Conservation (phyloP, 2,888 invertebrate species). For the Hemicrepidius hirtus region DNA sequence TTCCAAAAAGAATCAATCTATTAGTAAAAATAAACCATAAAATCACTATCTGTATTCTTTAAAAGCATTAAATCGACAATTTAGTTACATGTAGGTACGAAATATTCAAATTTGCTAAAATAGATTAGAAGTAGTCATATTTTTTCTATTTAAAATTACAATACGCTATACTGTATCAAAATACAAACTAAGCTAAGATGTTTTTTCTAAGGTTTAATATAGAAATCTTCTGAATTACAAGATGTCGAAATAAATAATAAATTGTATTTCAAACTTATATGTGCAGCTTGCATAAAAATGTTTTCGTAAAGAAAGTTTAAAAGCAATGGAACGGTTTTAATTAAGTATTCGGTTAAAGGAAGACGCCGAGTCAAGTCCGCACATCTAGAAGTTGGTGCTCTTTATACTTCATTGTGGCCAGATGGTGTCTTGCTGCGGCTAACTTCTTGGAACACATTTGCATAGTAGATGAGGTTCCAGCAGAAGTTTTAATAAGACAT, state of each 20-base stretch:
- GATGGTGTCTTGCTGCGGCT: slow-evolving; percentile 71
- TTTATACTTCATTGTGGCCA: slow-evolving; percentile 77
- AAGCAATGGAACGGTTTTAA: slow-evolving; percentile 57
- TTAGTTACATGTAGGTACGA: too few relatives aligned
- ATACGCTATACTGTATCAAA: too few relatives aligned
- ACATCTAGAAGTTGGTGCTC: slow-evolving; percentile 68
- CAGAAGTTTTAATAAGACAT: slow-evolving; percentile 53
- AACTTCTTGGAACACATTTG: slow-evolving; percentile 71
- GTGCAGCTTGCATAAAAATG: background rate
- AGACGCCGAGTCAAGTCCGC: slow-evolving; percentile 59
- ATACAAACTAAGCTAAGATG: too few relatives aligned
- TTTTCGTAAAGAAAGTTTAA: slow-evolving; percentile 23
- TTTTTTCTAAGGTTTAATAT: too few relatives aligned
- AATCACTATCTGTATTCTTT: too few relatives aligned
- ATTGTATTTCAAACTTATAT: background rate
- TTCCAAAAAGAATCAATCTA: background rate
- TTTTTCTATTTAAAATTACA: too few relatives aligned
- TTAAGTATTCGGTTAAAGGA: slow-evolving; percentile 64
- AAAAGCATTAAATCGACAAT: too few relatives aligned
- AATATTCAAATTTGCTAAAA: too few relatives aligned
- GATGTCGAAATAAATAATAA: too few relatives aligned
- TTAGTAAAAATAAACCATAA: background rate
- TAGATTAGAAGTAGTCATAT: too few relatives aligned
- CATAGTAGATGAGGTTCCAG: slow-evolving; percentile 71
- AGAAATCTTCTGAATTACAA: too few relatives aligned